Percentiles rank a stretch among this genome's conserved stretches.
These are phyloP conservation scores for Augochlorella aurata DNA, from an alignment of 2,888 invertebrate species.

Conservation along the genomic window DNA sequence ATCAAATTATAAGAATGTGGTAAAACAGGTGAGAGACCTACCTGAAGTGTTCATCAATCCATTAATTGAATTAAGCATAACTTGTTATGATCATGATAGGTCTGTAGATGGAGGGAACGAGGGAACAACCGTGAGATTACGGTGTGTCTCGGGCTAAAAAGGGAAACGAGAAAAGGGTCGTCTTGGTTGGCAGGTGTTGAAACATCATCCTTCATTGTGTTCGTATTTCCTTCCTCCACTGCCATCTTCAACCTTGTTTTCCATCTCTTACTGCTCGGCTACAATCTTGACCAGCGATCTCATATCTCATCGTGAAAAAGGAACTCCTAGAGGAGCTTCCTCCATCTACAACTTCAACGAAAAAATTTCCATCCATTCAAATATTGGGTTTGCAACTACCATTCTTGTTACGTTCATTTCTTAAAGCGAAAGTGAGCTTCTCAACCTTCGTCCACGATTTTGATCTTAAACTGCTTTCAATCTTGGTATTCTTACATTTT, in stretches of 20 bases:
- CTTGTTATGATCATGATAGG: conserved; percentile 20
- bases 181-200: conserved; percentile 77
- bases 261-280: conserved; percentile 13
- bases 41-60: conserved; percentile 23
- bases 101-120: conserved; percentile 35
- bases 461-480: background rate
- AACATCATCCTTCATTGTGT: conserved; percentile 57
- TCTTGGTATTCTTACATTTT: background rate
- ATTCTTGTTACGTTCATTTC: background rate
- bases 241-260: conserved; percentile 32
- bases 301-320: background rate
- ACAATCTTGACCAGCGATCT: background rate
- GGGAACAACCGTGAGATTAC: conserved; percentile 57
- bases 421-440: background rate
- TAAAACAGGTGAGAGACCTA: conserved; percentile 29
- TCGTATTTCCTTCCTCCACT: conserved; percentile 23
- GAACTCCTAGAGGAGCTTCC: background rate
- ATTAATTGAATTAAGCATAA: background rate
- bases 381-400: background rate
- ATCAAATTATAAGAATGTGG: background rate
- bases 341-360: conserved; percentile 3
- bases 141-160: conserved; percentile 55
- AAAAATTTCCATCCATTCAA: background rate
- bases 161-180: conserved; percentile 68
- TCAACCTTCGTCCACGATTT: background rate